A percentile compares a stretch with the other conserved stretches of the same genome.
These are phyloP conservation scores for Chalcis sispes DNA, from an alignment of 2,888 invertebrate species.

Conservation along the genomic window DNA sequence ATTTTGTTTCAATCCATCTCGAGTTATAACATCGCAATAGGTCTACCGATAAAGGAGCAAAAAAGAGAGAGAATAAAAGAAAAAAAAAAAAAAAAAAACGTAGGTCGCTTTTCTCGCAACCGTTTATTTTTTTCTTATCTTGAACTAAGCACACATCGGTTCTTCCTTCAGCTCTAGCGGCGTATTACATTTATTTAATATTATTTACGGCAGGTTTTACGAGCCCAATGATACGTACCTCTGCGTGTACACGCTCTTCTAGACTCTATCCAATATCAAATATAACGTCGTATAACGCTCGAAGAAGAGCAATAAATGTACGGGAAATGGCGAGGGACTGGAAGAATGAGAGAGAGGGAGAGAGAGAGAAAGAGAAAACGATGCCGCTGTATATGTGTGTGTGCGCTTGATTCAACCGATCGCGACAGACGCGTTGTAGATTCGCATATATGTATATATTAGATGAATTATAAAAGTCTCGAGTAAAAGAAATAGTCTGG, in stretches of 20 bases:
- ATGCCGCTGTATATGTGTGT: too few species aligned
- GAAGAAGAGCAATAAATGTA: constrained; percentile 74
- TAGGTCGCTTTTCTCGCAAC: too few species aligned
- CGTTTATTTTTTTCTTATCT: constrained; percentile 5
- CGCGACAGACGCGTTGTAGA: constrained; percentile 68
- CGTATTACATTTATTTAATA: constrained; percentile 76
- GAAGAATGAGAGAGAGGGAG: not conserved
- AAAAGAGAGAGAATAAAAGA: constrained; percentile 1
- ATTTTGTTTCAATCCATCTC: too few species aligned
- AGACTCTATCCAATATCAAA: constrained; percentile 76
- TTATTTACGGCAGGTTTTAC: constrained; percentile 75
- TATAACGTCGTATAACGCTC: constrained; percentile 74
- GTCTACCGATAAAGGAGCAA: too few species aligned
- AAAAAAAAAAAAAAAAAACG: not conserved
- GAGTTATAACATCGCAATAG: too few species aligned
- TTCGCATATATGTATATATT: too few species aligned
- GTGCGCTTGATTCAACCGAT: too few species aligned
- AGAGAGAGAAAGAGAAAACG: not conserved
- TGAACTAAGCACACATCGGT: constrained; percentile 52
- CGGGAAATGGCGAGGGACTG: constrained; percentile 70
- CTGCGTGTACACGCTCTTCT: constrained; percentile 45
- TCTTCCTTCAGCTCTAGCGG: constrained; percentile 46
- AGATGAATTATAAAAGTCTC: too few species aligned
- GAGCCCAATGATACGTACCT: constrained; percentile 70
- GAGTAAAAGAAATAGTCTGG: too few species aligned